Base-by-base conservation (phyloP, 2,888 invertebrate species). In the Mythimna impura region DNA sequence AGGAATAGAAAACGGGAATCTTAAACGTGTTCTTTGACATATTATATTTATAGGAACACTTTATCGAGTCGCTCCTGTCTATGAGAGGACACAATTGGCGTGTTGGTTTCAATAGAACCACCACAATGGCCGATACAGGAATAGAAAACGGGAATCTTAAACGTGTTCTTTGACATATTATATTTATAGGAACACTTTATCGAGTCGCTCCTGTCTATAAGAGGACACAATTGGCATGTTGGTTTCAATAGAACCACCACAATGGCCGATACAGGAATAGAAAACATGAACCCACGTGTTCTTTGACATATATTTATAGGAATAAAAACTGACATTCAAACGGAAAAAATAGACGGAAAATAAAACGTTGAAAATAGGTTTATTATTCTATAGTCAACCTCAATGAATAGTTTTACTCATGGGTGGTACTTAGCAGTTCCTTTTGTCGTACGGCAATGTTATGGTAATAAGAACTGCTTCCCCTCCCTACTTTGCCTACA, bases 381-480 rank as follows among this genome's bases (percentile, higher is more conserved):
- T 78, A 71, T 76, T 80, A 66, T 43, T 14, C 80, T 40, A 65
- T 72, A 70, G 71, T 75, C 68, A 67, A 61, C 61, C n/a, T 36
- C 71, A 36, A 69, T 76, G 72, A 83, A 81, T 76, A 76, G 76
- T 72, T 72, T 60, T 55, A 67, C 65, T 75, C 22, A 60, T 70
- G 70, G 65, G 63, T 66, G 57, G 60, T 14, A 68, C 17, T 47
- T 54, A 22, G 25, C 17, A 25, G 73, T 66, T 67, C 34, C 72
- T 68, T 78, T 82, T 82, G 58, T 73, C 43, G 66, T 22, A 55
- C 43, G 30, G 22, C 68, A 57, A 75, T 25, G 25, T 25, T 25
- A 25, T 54, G 65, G 57, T 78, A 78, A 61, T 30, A 34, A 55
- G 54, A 22, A 50, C 73, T 65, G 5, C 30, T 52, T 60, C 55